Evolutionary conservation across 92 coral and sea anemone species (phyloP), one percentile per base, ranked within the genome.

Genomic region (Plumapathes pennacea): DNA sequence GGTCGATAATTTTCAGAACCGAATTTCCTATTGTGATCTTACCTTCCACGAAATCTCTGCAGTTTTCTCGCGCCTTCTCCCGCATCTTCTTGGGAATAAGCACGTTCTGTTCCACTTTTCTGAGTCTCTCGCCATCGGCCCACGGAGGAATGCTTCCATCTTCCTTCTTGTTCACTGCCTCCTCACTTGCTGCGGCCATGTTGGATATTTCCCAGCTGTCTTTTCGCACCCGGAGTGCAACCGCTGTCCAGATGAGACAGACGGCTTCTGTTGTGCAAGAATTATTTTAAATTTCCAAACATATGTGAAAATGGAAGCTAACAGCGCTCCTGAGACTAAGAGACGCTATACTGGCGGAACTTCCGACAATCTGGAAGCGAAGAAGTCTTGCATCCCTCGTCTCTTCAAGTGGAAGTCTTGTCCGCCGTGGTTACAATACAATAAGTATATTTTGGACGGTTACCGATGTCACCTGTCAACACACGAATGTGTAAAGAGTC

Each of bases 51-150:
- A 83, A 72, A 33, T 89, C 96, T 32, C 80, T 82, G 67, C 98
- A 92, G 39, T 72, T 76, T 13, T 65, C 82, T 67, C 83, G 77
- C 13, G 98, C 90, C 36, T 69, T 84, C 38, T 88, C 96, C 60
- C 98, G 69, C 40, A 88, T 81, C 29, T 87, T 87, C 59, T 92
- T 92, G 24, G 98, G 98, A 46, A 92, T 92, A 13, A 92, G 85
- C n/a, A 92, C 98, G 38, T 92, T 89, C 47, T 48, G 70, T 47
- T 92, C 98, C 12, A 92, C 98, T 42, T 81, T 76, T 59, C 98
- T 75, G 3, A 92, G 54, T 38, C 50, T 47, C 15, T 73, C 81
- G 4, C 97, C 97, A 22, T 81, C 54, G 2, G 97, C 97, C 97
- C 97, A 90, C 32, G 90, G 79, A 5, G 97, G 76, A 14, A 90